Conservation (phyloP, 1,140 invertebrate species). For the Mycetomoellerius zeteki region DNA sequence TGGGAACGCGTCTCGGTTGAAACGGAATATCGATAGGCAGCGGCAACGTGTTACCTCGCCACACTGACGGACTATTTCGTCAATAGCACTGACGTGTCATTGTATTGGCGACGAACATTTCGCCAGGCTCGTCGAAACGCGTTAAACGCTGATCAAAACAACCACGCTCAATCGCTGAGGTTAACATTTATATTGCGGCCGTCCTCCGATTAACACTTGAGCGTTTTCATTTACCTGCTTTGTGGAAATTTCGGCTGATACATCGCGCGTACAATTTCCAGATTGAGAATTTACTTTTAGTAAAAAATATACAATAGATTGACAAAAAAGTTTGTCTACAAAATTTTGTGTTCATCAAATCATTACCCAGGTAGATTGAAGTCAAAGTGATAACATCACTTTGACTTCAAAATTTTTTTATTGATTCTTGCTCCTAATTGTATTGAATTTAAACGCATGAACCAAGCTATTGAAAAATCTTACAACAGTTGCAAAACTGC, state of each 20-base stretch:
- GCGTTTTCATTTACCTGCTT: constrained; percentile 13
- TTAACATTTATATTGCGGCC: constrained; percentile 58
- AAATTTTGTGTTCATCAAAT: too few relatives aligned
- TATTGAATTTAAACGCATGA: too few relatives aligned
- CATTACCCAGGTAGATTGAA: too few relatives aligned
- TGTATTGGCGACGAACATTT: constrained; percentile 32
- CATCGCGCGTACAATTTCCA: background rate
- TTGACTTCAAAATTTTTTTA: too few relatives aligned
- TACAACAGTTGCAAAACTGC: too few relatives aligned
- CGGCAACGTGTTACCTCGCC: constrained; percentile 12
- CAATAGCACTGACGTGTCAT: constrained; percentile 47
- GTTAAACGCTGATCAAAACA: constrained; percentile 62
- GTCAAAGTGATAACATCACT: too few relatives aligned
- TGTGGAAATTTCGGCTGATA: constrained; percentile 4
- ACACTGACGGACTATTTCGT: constrained; percentile 48
- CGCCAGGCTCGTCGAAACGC: constrained; percentile 29
- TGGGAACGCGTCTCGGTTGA: constrained; percentile 26
- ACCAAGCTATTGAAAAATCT: too few relatives aligned
- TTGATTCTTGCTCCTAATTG: too few relatives aligned
- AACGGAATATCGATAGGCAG: constrained; percentile 45
- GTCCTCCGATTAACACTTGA: constrained; percentile 53
- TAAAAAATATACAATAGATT: background rate
- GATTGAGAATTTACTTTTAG: background rate
- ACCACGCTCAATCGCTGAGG: constrained; percentile 52
- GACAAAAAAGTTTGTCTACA: too few relatives aligned